Conservation (phyloP, 2,113 vertebrate species). For the Poeciliopsis prolifica region DNA sequence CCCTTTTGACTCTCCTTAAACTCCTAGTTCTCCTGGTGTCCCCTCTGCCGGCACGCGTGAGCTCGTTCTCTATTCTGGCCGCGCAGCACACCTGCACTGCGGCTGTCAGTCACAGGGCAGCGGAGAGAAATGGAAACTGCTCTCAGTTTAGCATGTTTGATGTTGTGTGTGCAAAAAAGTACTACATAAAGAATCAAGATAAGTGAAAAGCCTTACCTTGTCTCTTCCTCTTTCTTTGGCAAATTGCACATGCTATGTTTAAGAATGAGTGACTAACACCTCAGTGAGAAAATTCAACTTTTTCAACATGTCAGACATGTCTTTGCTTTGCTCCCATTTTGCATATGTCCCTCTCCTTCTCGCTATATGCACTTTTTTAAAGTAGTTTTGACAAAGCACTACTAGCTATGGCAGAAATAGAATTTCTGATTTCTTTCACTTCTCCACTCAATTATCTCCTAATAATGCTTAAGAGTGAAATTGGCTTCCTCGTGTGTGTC, state of each 20-base stretch:
- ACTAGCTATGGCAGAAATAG: slow-evolving; percentile 54
- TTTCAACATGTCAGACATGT: slow-evolving; percentile 58
- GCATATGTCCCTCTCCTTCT: slow-evolving; percentile 8
- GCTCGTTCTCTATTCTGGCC: slow-evolving; percentile 51
- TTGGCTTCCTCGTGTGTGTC: slow-evolving; percentile 36
- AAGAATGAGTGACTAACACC: slow-evolving; percentile 40
- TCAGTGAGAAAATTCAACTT: slow-evolving; percentile 43
- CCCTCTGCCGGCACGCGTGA: slow-evolving; percentile 19
- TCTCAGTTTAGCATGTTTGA: slow-evolving; percentile 59
- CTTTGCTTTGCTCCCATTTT: slow-evolving; percentile 37
- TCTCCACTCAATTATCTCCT: slow-evolving; percentile 69
- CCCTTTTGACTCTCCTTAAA: slow-evolving; percentile 27
- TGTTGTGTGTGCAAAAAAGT: slow-evolving; percentile 48
- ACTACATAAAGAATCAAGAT: slow-evolving; percentile 44
- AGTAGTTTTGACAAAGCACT: slow-evolving; percentile 44
- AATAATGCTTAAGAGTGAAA: slow-evolving; percentile 69
- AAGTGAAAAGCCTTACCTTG: slow-evolving; percentile 28
- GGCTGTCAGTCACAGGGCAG: slow-evolving; percentile 68
- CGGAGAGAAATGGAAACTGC: slow-evolving; percentile 29
- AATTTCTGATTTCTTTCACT: slow-evolving; percentile 37
- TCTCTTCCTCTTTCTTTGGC: slow-evolving; percentile 53
- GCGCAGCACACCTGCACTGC: slow-evolving; percentile 64
- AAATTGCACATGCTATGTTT: slow-evolving; percentile 66
- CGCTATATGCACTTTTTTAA: slow-evolving; percentile 16
- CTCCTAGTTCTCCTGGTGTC: slow-evolving; percentile 36